A percentile compares a stretch with the other conserved stretches of the same genome.
phyloP scores from a whole-genome alignment of 1,140 invertebrate species.

The Orchestia grillus region DNA sequence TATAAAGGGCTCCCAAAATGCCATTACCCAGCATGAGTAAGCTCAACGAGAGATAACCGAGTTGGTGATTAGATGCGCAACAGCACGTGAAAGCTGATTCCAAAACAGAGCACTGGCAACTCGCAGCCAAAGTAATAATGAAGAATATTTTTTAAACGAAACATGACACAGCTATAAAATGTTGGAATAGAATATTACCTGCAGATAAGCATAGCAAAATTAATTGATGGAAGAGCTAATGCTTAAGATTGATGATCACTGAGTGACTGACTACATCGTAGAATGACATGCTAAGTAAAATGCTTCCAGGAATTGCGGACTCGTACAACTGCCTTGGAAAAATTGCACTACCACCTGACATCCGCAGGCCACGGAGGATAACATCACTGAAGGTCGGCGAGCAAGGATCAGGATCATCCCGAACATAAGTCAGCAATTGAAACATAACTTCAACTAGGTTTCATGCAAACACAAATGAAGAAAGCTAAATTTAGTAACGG shows the following conservation, averaged over 20 bases:
- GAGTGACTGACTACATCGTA: neutral
- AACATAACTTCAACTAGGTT: neutral
- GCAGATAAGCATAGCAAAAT: neutral
- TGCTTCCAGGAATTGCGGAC: neutral
- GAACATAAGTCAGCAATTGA: neutral
- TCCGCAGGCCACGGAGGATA: neutral
- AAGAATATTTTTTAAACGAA: neutral
- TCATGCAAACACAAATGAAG: too few relatives aligned
- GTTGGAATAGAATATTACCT: neutral
- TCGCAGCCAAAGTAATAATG: neutral
- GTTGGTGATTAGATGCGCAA: neutral
- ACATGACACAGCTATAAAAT: neutral
- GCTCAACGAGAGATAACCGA: neutral
- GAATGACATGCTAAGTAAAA: neutral
- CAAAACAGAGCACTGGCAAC: neutral
- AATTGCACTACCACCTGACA: neutral
- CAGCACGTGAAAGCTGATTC: neutral
- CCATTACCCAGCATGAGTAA: conserved; percentile 39
- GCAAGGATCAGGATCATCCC: neutral
- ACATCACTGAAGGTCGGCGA: neutral
- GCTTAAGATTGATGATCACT: neutral
- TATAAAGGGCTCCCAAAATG: neutral
- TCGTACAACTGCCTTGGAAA: neutral
- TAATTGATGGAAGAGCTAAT: neutral
- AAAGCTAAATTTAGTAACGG: too few relatives aligned